A percentile compares a stretch with the other conserved stretches of the same genome.
phyloP scores from a whole-genome alignment of 2,113 vertebrate species.

The Pterocles orientalis region DNA sequence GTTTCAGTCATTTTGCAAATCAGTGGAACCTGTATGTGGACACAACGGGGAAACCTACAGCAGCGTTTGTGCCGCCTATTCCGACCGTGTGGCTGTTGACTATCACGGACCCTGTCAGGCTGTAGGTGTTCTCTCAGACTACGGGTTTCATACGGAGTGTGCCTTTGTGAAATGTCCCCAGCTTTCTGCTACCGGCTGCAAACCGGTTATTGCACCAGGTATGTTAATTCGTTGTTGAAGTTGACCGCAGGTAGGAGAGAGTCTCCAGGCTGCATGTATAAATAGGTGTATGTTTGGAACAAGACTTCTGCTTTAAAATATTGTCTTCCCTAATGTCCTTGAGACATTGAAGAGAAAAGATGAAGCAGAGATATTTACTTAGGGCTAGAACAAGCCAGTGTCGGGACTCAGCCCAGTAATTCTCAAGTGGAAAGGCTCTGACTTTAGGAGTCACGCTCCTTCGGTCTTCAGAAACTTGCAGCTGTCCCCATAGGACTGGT shows the following conservation, averaged over 20 bases:
- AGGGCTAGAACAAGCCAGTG: neutral
- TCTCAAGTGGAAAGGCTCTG: neutral
- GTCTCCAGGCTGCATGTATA: neutral
- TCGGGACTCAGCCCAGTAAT: neutral
- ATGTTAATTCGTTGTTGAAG: neutral
- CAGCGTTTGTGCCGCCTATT: slow-evolving; percentile 89
- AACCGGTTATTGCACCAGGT: slow-evolving; percentile 88
- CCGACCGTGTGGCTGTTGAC: slow-evolving; percentile 88
- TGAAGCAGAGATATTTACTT: neutral
- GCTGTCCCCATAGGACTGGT: neutral
- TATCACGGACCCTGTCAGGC: slow-evolving; percentile 88
- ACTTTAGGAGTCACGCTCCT: neutral
- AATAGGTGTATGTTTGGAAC: rapidly evolving
- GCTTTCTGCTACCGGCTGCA: slow-evolving; percentile 80
- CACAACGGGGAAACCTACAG: slow-evolving; percentile 91
- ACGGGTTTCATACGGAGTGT: slow-evolving; percentile 80
- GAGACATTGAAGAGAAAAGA: neutral
- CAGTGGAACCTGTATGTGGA: slow-evolving; percentile 81
- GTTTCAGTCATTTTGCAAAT: slow-evolving; percentile 80
- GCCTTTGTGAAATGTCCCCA: slow-evolving; percentile 82
- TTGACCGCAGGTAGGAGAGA: no score
- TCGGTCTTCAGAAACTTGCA: neutral
- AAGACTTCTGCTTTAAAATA: neutral
- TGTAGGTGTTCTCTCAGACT: slow-evolving; percentile 80
- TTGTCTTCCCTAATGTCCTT: neutral